Evolutionary conservation across 2,888 invertebrate genomes (phyloP), one percentile per base, ranked within the genome.

Genomic region (Macrosoma leucophasiata): DNA sequence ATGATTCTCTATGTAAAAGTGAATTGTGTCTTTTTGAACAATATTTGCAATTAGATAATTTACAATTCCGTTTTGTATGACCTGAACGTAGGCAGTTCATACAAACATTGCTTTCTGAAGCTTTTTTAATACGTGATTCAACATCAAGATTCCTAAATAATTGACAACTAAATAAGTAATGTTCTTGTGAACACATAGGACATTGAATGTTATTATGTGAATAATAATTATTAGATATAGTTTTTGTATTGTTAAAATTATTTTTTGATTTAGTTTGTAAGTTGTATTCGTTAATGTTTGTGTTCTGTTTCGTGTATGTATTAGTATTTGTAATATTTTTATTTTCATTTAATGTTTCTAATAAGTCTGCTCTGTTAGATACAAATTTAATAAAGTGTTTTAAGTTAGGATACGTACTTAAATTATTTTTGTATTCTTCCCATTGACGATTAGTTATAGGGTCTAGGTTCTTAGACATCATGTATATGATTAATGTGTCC

Each of bases 51-150:
- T 31, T 27, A 6, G 32, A 27, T 17, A 41, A 19, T 22, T 28
- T 35, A 20, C 44, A 44, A 19, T 25, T 7, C 13, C 24, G 32
- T 2, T 10, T 25, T 15, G 32, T 17, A 27, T 41, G 41, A 2
- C 39, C 41, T 11, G 41, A 39, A 9, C 39, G 15, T 11, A 44
- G 18, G 22, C 44, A 41, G 14, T 44, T 44, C 9, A 29, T 31
- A 24, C 43, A 43, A 15, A 43, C 33, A 27, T 31, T 30, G 23
- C 30, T 30, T 25, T 41, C 32, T 7, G 22, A 14, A 3, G 29
- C 29, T 15, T 43, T 43, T 11, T 24, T 24, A 11, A 29, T 34
- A 10, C 43, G 32, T 7, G 30, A 19, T 5, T 43, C 25, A 14
- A 24, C 19, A 13, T 40, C 33, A 9, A 43, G 28, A 14, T 40